Evolutionary conservation across 2,888 invertebrate genomes (phyloP).

Genomic region (Brachypalpus laphriformis): DNA sequence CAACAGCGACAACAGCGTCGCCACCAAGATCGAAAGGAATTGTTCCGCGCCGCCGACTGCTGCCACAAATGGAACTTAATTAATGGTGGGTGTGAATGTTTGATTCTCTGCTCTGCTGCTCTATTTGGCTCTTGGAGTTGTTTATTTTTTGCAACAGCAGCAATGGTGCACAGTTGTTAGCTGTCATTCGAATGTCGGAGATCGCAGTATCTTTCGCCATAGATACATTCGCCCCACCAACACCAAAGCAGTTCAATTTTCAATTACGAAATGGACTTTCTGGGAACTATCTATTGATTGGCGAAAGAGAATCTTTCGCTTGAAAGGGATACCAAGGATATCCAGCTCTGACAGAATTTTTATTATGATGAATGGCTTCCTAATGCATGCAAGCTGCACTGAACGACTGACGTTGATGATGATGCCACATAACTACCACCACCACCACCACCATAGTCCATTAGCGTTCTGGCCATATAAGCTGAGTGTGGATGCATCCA

Average conservation of each 20-base stretch:
- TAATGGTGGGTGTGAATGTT: constrained; percentile 71
- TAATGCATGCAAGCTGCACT: constrained; percentile 18
- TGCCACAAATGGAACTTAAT: constrained; percentile 68
- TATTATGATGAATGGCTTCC: constrained; percentile 54
- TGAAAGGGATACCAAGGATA: neutral
- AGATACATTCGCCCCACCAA: constrained; percentile 13
- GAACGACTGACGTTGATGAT: constrained; percentile 19
- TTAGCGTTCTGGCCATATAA: constrained; percentile 32
- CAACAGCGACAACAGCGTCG: neutral
- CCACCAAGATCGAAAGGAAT: constrained; percentile 41
- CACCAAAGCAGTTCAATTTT: constrained; percentile 18
- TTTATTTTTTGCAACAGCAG: neutral
- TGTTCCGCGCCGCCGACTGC: constrained; percentile 25
- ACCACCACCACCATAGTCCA: constrained; percentile 33
- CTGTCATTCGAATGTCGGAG: constrained; percentile 59
- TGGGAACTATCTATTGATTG: constrained; percentile 43
- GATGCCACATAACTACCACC: constrained; percentile 42
- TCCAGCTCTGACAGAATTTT: constrained; percentile 2
- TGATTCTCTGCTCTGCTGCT: constrained; percentile 21
- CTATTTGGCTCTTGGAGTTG: constrained; percentile 39
- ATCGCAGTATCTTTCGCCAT: constrained; percentile 33
- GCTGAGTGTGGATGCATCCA: neutral
- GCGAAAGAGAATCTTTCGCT: neutral
- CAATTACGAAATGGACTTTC: constrained; percentile 44
- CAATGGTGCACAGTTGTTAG: constrained; percentile 43